Conservation (phyloP, 1,140 invertebrate genomes). For the Drosophila littoralis region DNA sequence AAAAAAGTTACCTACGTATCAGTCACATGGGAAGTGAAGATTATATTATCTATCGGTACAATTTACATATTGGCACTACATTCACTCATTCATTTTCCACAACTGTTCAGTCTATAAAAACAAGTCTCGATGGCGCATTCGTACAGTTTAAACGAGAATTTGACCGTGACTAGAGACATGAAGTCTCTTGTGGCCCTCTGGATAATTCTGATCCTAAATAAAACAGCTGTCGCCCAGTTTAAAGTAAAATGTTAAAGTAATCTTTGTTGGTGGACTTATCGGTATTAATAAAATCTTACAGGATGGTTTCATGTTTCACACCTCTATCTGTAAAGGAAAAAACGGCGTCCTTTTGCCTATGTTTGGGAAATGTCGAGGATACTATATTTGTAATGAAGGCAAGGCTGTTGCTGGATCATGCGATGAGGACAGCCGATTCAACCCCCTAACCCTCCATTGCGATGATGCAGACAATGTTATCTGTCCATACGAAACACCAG, state of each 20-base stretch:
- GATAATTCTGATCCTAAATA: slow-evolving; percentile 33
- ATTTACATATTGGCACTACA: slow-evolving; percentile 53
- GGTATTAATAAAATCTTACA: slow-evolving; percentile 10
- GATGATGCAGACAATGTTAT: slow-evolving; percentile 55
- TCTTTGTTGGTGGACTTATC: background rate
- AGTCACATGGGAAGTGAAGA: slow-evolving; percentile 27
- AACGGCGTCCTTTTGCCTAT: slow-evolving; percentile 68
- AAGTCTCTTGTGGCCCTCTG: slow-evolving; percentile 43
- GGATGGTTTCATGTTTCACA: slow-evolving; percentile 53
- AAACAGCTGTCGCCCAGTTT: slow-evolving; percentile 26
- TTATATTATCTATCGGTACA: slow-evolving; percentile 51
- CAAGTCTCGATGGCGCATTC: background rate
- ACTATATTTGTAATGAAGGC: slow-evolving; percentile 70
- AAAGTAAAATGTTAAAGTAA: slow-evolving; percentile 34
- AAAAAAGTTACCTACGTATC: slow-evolving; percentile 17
- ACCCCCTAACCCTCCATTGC: slow-evolving; percentile 57
- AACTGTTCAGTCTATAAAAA: slow-evolving; percentile 51
- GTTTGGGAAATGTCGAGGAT: slow-evolving; percentile 67
- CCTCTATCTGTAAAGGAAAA: slow-evolving; percentile 61
- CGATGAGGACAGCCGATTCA: slow-evolving; percentile 54
- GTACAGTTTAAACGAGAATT: slow-evolving; percentile 31
- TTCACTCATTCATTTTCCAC: slow-evolving; percentile 48
- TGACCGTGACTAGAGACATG: slow-evolving; percentile 32
- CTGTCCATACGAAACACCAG: slow-evolving; percentile 46
- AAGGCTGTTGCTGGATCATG: slow-evolving; percentile 68